phyloP scores from a whole-genome alignment of 2,888 invertebrate species.

The Oligia fasciuncula region DNA sequence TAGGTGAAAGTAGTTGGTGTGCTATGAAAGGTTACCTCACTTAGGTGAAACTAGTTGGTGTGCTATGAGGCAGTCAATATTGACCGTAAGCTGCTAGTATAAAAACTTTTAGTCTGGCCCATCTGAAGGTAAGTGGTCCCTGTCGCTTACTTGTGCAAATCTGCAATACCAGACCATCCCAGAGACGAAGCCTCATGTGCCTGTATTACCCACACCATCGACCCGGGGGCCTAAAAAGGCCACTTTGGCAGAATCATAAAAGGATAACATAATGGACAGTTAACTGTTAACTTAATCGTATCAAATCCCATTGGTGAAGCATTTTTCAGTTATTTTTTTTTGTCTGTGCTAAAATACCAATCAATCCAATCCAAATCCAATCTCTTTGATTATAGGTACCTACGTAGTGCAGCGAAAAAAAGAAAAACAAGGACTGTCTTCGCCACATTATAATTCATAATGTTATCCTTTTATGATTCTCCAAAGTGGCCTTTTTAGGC shows the following conservation, averaged over 20 bases:
- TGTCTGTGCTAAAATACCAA: no score
- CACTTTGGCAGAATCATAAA: no score
- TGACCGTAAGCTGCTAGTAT: neutral
- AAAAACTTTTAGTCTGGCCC: neutral
- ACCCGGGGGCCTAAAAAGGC: neutral
- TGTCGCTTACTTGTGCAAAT: neutral
- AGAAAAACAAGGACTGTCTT: no score
- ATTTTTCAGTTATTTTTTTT: no score
- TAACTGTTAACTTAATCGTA: no score
- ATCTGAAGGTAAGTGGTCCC: neutral
- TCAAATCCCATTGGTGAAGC: no score
- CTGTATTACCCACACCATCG: neutral
- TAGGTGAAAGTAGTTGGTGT: neutral
- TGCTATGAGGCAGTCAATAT: conserved; percentile 1
- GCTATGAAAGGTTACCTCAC: conserved; percentile 6
- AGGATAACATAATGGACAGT: no score
- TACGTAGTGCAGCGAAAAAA: no score
- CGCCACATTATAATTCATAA: no score
- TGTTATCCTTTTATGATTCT: no score
- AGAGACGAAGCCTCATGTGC: neutral
- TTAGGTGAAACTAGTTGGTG: neutral
- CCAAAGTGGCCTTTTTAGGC: neutral
- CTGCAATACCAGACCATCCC: neutral
- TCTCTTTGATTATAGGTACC: no score
- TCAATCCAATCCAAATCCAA: no score